These are phyloP conservation scores for Atrina japonica DNA, from an alignment of 2,888 invertebrate species.

Conservation along the genomic window DNA sequence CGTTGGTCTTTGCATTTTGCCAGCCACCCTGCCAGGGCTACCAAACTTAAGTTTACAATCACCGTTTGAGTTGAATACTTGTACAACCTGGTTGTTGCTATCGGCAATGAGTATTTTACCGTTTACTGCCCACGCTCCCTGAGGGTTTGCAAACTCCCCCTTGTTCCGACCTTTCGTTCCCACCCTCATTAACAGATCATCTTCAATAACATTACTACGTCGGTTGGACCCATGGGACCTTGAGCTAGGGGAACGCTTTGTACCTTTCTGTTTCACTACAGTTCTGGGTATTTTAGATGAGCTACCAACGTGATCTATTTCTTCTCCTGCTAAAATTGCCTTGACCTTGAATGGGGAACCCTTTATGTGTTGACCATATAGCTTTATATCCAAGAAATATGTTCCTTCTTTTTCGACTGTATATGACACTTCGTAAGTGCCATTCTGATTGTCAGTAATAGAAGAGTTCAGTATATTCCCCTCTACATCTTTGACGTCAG, in stretches of 20 bases:
- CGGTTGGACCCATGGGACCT: conserved; percentile 80
- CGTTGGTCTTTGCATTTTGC: conserved; percentile 83
- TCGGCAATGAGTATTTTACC: conserved; percentile 82
- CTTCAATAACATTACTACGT: conserved; percentile 80
- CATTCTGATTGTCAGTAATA: conserved; percentile 77
- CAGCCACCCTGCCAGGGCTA: conserved; percentile 81
- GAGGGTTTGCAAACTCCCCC: conserved; percentile 83
- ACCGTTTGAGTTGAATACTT: conserved; percentile 79
- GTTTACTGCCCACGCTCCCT: conserved; percentile 81
- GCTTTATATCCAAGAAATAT: conserved; percentile 78
- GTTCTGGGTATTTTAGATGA: conserved; percentile 78
- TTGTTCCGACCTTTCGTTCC: conserved; percentile 82
- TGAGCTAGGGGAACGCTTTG: conserved; percentile 80
- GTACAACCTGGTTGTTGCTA: conserved; percentile 82
- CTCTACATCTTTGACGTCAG: conserved; percentile 68
- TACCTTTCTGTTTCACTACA: conserved; percentile 79
- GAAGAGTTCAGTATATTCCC: conserved; percentile 70
- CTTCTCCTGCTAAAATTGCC: conserved; percentile 70
- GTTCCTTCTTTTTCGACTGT: conserved; percentile 79
- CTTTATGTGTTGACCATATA: conserved; percentile 81
- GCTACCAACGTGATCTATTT: conserved; percentile 70
- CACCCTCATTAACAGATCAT: conserved; percentile 82
- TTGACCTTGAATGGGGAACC: conserved; percentile 81
- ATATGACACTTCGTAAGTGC: conserved; percentile 80
- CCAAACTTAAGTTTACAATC: conserved; percentile 81